Evolutionary conservation across 2,797 vertebrate species (phyloP), one percentile per base, ranked within the genome.

Genomic region (Sparus aurata): DNA sequence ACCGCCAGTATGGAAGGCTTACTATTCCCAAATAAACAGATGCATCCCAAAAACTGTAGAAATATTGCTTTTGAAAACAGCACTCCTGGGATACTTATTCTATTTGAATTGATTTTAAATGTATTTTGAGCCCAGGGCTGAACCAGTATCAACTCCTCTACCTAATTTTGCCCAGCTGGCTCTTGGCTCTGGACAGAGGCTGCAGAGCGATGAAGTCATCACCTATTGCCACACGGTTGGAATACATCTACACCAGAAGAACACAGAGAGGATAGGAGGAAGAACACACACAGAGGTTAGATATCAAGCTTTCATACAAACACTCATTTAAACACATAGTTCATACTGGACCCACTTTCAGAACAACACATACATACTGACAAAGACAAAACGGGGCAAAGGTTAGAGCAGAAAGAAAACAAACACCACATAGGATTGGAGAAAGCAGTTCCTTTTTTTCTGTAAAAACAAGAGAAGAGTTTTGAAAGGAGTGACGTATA

Each of bases 161-260:
- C 98, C 98, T 99, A 99, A 99, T 97, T 96, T 95, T 99, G 96
- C 97, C 97, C 96, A 99, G 98, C 96, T 98, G 98, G 96, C 95
- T 98, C 97, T 98, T 98, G 95, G 97, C 97, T 97, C 97, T 97
- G 95, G 98, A 97, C 92, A 99, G 96, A 93, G 98, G 98, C 96
- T 99, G 98, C 95, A 99, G 97, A 94, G 98, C 97, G 96, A 99
- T 99, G 97, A 97, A 98, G 95, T 99, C 97, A 91, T 99, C 98
- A 95, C 96, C 98, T 98, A 99, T 97, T 94, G 96, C 97, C 92
- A 98, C 97, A 85, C 96, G 96, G 97, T 96, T 98, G 97, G 97
- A 96, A 96, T 97, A 98, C 96, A 98, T 99, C 98, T 99, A 98
- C 91, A 96, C 88, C 94, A 87, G 96, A 94, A 87, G 81, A 73